Percentiles rank a stretch among this genome's conserved stretches.
Conservation (phyloP, 2,113 vertebrate species). For the Cisticola juncidis region DNA sequence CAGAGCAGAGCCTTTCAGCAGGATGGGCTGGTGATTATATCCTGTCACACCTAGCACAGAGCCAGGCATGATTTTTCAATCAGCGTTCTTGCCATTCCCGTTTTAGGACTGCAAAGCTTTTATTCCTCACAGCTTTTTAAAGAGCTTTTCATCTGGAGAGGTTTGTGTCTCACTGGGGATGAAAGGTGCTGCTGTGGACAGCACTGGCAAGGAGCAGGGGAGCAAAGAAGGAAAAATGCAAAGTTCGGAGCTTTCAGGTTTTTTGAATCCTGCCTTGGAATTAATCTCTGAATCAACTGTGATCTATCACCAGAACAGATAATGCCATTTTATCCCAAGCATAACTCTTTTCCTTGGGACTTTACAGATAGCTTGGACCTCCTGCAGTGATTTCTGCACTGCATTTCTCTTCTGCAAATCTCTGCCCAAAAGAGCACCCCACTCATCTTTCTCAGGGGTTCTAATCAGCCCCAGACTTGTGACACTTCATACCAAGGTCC, state of each 20-base stretch:
- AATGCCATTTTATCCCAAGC: background rate
- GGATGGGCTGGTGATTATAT: conserved; percentile 56
- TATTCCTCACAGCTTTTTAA: background rate
- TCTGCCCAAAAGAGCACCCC: background rate
- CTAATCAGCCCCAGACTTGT: background rate
- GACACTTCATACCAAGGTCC: background rate
- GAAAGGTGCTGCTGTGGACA: background rate
- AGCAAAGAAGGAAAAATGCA: background rate
- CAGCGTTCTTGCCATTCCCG: conserved; percentile 35
- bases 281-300: background rate
- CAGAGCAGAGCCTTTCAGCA: conserved; percentile 51
- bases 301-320: background rate
- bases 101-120: conserved; percentile 35
- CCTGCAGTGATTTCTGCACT: background rate
- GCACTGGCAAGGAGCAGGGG: background rate
- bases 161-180: background rate
- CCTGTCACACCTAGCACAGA: conserved; percentile 24
- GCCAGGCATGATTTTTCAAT: conserved; percentile 60
- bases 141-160: background rate
- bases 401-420: background rate
- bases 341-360: background rate
- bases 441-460: background rate
- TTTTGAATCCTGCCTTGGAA: background rate
- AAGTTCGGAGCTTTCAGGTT: background rate
- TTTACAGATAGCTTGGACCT: background rate